Conservation (phyloP, 2,797 vertebrate genomes). For the Microctenopoma lineatum region DNA sequence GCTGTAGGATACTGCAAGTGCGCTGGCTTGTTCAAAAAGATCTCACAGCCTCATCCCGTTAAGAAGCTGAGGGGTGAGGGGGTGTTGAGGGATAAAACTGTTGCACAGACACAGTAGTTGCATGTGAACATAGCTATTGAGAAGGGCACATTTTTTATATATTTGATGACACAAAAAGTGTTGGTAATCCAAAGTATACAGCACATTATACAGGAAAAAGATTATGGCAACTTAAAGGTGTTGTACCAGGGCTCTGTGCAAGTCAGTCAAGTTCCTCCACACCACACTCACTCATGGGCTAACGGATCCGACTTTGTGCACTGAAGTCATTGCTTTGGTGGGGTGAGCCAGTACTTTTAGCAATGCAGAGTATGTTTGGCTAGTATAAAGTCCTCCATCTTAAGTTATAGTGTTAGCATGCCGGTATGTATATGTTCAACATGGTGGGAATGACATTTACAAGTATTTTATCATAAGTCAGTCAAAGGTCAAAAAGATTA, state of each 20-base stretch:
- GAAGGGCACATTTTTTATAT: not conserved
- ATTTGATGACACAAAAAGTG: not conserved
- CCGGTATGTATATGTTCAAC: not conserved
- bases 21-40: slow-evolving; percentile 50
- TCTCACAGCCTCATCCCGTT: slow-evolving; percentile 30
- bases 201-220: too few relatives aligned
- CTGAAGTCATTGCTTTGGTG: too few relatives aligned
- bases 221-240: not conserved
- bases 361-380: not conserved
- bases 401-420: not conserved
- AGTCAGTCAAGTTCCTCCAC: too few relatives aligned
- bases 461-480: not conserved
- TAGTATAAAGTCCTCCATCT: not conserved
- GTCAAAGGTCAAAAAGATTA: not conserved
- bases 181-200: too few relatives aligned
- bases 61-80: slow-evolving; percentile 26
- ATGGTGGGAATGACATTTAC: not conserved
- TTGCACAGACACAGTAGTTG: slow-evolving; percentile 16
- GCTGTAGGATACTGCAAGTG: slow-evolving; percentile 34
- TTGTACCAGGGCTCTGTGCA: too few relatives aligned
- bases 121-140: slow-evolving; percentile 12
- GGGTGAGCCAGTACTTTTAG: too few relatives aligned
- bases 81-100: slow-evolving; percentile 23
- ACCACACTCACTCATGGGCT: too few relatives aligned
- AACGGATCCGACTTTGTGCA: too few relatives aligned